Evolutionary conservation across 2,797 vertebrate genomes (phyloP).

Genomic region (Oophaga sylvatica): DNA sequence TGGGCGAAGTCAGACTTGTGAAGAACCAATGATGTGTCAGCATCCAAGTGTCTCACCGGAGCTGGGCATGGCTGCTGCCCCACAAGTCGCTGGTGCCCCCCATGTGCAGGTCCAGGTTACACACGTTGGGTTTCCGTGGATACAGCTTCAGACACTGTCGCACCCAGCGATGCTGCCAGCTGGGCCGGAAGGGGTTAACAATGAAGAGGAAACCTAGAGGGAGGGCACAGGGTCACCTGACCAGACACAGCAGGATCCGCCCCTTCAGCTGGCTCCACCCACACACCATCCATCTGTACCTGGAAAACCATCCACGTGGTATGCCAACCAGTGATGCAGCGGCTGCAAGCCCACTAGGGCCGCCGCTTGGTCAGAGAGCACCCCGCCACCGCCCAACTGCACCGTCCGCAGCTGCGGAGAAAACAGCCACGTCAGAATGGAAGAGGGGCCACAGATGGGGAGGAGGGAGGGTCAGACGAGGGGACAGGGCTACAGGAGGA

Average conservation of each 20-base stretch:
- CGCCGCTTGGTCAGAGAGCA: constrained; percentile 80
- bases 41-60: constrained; percentile 73
- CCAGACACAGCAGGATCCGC: neutral
- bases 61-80: constrained; percentile 80
- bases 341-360: constrained; percentile 82
- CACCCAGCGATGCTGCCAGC: constrained; percentile 87
- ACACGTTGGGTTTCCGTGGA: constrained; percentile 89
- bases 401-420: constrained; percentile 76
- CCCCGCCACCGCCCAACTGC: constrained; percentile 71
- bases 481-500: neutral
- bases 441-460: neutral
- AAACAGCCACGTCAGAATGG: constrained; percentile 37
- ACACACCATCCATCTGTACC: constrained; percentile 70
- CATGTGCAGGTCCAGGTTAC: constrained; percentile 96
- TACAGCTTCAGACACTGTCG: constrained; percentile 90
- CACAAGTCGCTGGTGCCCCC: constrained; percentile 85
- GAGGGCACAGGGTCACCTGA: neutral
- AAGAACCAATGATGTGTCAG: neutral
- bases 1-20: neutral
- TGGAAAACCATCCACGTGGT: constrained; percentile 82
- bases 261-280: neutral
- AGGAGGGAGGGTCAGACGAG: rapidly evolving
- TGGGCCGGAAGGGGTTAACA: constrained; percentile 86
- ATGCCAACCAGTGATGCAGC: constrained; percentile 85
- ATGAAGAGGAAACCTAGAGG: constrained; percentile 90